Percentiles rank a stretch among this genome's conserved stretches.
Evolutionary conservation across 37 sponge, comb jelly and placozoan species (phyloP).

Genomic region (Hormiphora californensis): DNA sequence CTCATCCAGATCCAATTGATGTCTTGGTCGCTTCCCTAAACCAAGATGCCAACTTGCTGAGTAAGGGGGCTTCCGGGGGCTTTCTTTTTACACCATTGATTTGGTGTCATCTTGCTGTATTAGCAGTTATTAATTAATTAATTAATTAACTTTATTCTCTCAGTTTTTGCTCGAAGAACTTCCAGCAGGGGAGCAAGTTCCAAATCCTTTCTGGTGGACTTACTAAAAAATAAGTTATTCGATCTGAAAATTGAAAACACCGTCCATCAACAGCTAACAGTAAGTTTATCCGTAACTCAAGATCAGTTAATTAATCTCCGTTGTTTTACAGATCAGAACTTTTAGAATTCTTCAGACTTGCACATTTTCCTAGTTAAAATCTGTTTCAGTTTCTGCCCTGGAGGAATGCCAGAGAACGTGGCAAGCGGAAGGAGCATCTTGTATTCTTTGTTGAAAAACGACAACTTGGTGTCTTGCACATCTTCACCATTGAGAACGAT

Average conservation of each 20-base stretch:
- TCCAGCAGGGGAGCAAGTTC: background rate
- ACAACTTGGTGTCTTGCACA: background rate
- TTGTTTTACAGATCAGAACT: background rate
- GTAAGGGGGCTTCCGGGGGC: background rate
- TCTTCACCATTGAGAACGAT: background rate
- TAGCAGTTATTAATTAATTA: too few species aligned
- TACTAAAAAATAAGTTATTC: background rate
- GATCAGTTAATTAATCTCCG: background rate
- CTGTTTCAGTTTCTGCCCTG: conserved; percentile 26
- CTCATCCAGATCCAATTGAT: background rate
- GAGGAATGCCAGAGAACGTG: background rate
- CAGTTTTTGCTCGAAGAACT: conserved; percentile 10
- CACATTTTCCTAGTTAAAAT: background rate
- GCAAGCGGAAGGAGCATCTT: conserved; percentile 3
- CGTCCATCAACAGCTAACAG: background rate
- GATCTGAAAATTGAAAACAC: conserved; percentile 15
- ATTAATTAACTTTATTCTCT: background rate
- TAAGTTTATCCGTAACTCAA: background rate
- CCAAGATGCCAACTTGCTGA: background rate
- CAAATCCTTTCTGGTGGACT: conserved; percentile 16
- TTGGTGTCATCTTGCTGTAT: too few species aligned
- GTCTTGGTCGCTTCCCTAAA: conserved; percentile 16
- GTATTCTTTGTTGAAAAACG: conserved; percentile 16
- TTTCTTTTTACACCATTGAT: too few species aligned
- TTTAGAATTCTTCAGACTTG: background rate